phyloP scores from a whole-genome alignment of 2,113 vertebrate species.

The Pachycephala philippinensis region DNA sequence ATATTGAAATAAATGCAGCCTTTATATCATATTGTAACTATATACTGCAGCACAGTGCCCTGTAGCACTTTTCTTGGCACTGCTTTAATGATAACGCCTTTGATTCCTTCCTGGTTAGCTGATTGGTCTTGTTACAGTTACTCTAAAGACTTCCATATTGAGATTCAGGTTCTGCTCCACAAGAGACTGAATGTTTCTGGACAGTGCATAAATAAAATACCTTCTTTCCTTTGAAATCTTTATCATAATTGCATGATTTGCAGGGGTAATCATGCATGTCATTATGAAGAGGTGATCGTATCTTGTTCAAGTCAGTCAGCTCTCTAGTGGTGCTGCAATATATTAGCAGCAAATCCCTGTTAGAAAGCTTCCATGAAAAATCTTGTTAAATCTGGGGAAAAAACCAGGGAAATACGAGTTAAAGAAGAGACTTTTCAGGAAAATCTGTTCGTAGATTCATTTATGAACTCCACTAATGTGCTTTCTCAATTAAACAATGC shows the following conservation, averaged over 20 bases:
- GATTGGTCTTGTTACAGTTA: background rate
- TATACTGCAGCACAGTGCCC: background rate
- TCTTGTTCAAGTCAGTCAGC: background rate
- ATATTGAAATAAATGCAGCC: background rate
- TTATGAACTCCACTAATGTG: background rate
- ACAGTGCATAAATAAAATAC: background rate
- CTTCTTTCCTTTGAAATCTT: conserved; percentile 4
- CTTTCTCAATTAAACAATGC: background rate
- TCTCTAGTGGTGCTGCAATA: background rate
- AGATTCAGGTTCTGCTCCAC: background rate
- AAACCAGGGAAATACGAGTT: background rate
- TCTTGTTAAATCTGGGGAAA: background rate
- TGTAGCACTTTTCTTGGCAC: background rate
- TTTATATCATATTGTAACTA: background rate
- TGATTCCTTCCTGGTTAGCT: background rate
- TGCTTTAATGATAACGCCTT: background rate
- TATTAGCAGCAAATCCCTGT: background rate
- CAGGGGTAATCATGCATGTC: background rate
- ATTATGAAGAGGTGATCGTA: background rate
- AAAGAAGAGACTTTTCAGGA: background rate
- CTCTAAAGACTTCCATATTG: background rate
- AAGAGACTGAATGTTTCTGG: background rate
- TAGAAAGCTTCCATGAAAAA: background rate
- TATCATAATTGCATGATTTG: conserved; percentile 13
- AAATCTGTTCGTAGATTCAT: background rate